Evolutionary conservation across 1,140 invertebrate genomes (phyloP).

Genomic region (Aphidius gifuensis): DNA sequence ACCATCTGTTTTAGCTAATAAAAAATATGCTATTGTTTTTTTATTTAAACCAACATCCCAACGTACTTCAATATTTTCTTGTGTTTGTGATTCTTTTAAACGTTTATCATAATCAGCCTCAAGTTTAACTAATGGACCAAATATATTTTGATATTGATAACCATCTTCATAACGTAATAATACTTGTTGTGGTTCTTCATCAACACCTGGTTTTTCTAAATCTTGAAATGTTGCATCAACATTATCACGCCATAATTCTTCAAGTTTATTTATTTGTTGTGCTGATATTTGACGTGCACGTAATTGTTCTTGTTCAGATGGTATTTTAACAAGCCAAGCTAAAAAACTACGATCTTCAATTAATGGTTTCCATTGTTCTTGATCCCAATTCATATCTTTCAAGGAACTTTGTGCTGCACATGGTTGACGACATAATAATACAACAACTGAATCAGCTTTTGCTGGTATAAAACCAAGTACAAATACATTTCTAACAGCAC

Average conservation of each 20-base stretch:
- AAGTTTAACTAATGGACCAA: slow-evolving; percentile 93
- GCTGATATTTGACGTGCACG: slow-evolving; percentile 93
- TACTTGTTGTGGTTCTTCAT: slow-evolving; percentile 96
- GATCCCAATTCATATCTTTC: slow-evolving; percentile 99
- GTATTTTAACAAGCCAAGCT: slow-evolving; percentile 95
- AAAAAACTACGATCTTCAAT: slow-evolving; percentile 94
- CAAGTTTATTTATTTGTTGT: slow-evolving; percentile 95
- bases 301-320: slow-evolving; percentile 92
- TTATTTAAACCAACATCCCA: slow-evolving; percentile 99
- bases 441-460: slow-evolving; percentile 99
- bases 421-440: slow-evolving; percentile 93
- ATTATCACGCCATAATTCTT: slow-evolving; percentile 99
- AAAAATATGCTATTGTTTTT: slow-evolving; percentile 96
- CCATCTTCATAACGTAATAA: slow-evolving; percentile 94
- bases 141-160: slow-evolving; percentile 98
- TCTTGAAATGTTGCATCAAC: slow-evolving; percentile 97
- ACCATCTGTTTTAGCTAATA: slow-evolving; percentile 94
- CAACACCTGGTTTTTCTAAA: slow-evolving; percentile 94
- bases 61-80: slow-evolving; percentile 96
- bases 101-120: slow-evolving; percentile 99
- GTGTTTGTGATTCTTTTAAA: slow-evolving; percentile 96
- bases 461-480: slow-evolving; percentile 98
- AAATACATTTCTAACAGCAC: slow-evolving; percentile 96
- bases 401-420: slow-evolving; percentile 95
- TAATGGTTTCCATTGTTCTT: slow-evolving; percentile 97